Base-by-base conservation (phyloP, 2,888 invertebrate species). In the Embidobia sp. region DNA sequence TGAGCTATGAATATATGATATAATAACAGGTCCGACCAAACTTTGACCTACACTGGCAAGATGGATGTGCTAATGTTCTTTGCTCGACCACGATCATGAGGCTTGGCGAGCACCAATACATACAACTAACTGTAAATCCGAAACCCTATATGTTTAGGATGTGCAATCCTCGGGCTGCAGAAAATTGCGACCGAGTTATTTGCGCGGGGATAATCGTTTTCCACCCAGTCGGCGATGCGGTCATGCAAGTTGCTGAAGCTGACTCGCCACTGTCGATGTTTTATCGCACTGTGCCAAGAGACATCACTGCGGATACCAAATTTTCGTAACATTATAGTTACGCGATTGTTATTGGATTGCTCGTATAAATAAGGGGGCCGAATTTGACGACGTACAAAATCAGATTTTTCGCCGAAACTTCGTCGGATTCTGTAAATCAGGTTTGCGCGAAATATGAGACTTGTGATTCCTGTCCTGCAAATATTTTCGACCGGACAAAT, bases 171-270 rank as follows among this genome's bases (percentile, higher is more conserved):
- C 63, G 22, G 53, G 33, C 33, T 37, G 48, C 40, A 33, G 69
- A 72, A 72, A 72, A 72, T 70, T 70, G 61, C 42, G 37, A 61
- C 61, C 61, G 53, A 70, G 53, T 70, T 70, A 70, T 61, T 44
- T 61, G 70, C 37, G 53, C 37, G 51, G 22, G 53, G 61, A 70
- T 61, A 70, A 70, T 70, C 70, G 61, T 70, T 61, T 61, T 61
- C 61, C 53, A 46, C 35, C 44, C 53, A 37, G 61, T 61, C 59
- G 48, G 27, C 61, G 19, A 37, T 51, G 70, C 61, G 70, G 53
- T 70, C 70, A 70, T 61, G 70, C 70, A 61, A 70, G 70, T 61
- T 70, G 57, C 46, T 51, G 51, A 70, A 61, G 44, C 51, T 29
- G 35, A 51, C 70, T 70, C 49, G 70, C 61, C 42, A 55, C 53